A percentile compares a stretch with the other conserved stretches of the same genome.
Conservation (phyloP, 1,140 invertebrate species). For the Pissodes strobi region DNA sequence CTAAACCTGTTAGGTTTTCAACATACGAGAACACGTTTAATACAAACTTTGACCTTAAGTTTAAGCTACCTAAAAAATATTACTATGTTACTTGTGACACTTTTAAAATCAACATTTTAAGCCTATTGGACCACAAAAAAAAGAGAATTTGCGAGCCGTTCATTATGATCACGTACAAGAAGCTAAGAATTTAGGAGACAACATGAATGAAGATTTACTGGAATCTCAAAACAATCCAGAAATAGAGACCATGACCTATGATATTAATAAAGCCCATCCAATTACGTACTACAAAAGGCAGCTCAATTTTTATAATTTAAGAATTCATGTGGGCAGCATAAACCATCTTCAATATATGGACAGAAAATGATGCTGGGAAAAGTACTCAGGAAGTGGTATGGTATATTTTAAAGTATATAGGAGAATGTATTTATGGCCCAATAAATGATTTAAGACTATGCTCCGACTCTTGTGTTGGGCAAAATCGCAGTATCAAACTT, state of each 20-base stretch:
- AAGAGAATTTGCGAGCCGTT: background rate
- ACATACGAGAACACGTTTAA: too few species aligned
- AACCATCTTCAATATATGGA: slow-evolving; percentile 3
- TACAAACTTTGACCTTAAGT: background rate
- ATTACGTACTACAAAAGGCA: too few species aligned
- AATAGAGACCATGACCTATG: background rate
- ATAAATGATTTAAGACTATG: background rate
- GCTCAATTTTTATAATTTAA: too few species aligned
- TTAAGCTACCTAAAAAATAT: background rate
- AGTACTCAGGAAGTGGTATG: too few species aligned
- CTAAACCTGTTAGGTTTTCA: slow-evolving; percentile 8
- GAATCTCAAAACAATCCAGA: too few species aligned
- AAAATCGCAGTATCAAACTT: too few species aligned
- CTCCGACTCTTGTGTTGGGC: background rate
- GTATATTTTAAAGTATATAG: too few species aligned
- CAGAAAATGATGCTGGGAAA: too few species aligned
- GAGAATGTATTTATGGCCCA: too few species aligned
- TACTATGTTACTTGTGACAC: background rate
- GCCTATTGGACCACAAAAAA: background rate
- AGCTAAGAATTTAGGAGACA: too few species aligned
- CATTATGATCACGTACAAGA: too few species aligned
- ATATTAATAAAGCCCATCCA: background rate
- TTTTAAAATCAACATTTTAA: background rate
- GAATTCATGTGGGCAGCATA: slow-evolving; percentile 1
- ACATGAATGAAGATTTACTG: too few species aligned